Evolutionary conservation across 2,113 vertebrate species (phyloP), one percentile per base, ranked within the genome.

Genomic region (Albula goreensis): DNA sequence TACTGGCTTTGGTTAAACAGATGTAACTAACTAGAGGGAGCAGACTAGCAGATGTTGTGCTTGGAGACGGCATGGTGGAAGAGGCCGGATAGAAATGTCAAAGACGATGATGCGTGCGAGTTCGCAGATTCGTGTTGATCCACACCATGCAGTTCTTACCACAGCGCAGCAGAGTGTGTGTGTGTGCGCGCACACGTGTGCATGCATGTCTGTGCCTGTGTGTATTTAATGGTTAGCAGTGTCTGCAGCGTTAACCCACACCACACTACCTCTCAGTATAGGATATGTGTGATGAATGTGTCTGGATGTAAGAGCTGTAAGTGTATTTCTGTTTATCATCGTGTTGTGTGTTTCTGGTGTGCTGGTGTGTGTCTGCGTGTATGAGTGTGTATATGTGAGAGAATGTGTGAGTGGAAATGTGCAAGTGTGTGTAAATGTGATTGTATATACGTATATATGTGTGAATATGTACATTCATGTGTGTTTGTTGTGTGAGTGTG

Each of bases 251-350:
- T 74, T 31, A 74, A 31, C 22, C 70, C 70, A 74, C n/a, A 74
- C n/a, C 70, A 74, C 31, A 22, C 60, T 19, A 19, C 5, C 6
- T 74, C 8, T 74, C 70, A 74, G 70, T n/a, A 74, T 10, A 87
- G 22, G 17, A 66, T 19, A 22, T 74, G 80, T 70, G 86, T 52
- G 80, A 41, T 53, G 78, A 11, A 8, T 82, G 80, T 85, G 84
- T 77, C 82, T 87, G 74, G 63, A 78, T 81, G 5, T 17, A 81
- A 53, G 31, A 6, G 63, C 77, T 52, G 48, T 5, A 89, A 85
- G 83, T 56, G 87, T 78, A 81, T 66, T 85, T 52, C 56, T 81
- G 77, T 17, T 10, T 82, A 81, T 85, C 84, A 70, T 83, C 87
- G 70, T 77, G 80, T 80, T 15, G 82, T 57, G 48, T 12, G 57